These are phyloP conservation scores for Pelmatolapia mariae DNA, from an alignment of 2,113 vertebrate species.

Conservation along the genomic window DNA sequence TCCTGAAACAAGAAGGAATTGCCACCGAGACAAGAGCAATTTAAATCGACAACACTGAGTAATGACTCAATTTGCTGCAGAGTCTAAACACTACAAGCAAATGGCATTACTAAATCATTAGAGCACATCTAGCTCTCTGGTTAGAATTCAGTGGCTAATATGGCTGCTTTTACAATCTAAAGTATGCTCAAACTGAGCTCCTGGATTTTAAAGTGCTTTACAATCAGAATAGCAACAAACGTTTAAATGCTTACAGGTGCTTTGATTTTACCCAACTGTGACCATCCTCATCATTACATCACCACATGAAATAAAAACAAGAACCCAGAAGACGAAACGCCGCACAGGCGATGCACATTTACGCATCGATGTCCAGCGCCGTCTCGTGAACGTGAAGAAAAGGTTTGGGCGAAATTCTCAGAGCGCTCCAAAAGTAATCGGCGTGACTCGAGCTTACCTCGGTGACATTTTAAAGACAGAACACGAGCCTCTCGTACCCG, in stretches of 20 bases:
- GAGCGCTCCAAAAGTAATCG: not conserved
- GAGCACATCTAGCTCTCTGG: conserved; percentile 43
- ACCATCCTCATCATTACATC: not conserved
- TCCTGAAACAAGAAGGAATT: conserved; percentile 65
- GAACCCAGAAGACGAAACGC: not conserved
- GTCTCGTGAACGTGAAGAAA: not conserved
- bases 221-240: not conserved
- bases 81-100: conserved; percentile 67
- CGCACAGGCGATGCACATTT: accelerated
- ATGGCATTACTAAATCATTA: conserved; percentile 67
- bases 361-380: accelerated
- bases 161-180: conserved; percentile 10
- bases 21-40: conserved; percentile 64
- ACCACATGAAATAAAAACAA: not conserved
- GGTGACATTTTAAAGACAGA: not conserved
- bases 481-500: accelerated
- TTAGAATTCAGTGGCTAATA: conserved; percentile 36
- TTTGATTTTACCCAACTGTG: not conserved
- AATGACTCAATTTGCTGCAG: conserved; percentile 66
- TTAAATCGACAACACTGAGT: conserved; percentile 67
- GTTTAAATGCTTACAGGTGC: not conserved
- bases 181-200: not conserved
- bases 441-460: not conserved
- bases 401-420: not conserved
- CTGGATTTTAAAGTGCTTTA: not conserved